These are phyloP conservation scores for Colostygia pectinataria DNA, from an alignment of 2,888 invertebrate species.

Conservation along the genomic window DNA sequence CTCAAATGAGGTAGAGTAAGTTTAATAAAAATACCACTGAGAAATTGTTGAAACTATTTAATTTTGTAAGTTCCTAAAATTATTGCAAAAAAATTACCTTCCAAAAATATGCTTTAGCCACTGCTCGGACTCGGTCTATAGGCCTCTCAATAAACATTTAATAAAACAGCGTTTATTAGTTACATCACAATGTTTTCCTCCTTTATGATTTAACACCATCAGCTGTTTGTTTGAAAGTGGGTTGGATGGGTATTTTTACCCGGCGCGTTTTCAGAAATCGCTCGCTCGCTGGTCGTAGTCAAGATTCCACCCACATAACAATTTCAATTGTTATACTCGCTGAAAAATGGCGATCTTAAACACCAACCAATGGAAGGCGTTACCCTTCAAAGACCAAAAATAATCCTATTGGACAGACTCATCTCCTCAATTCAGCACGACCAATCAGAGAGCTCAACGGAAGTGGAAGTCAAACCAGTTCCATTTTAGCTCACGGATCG, in stretches of 20 bases:
- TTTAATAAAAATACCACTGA: too few relatives aligned
- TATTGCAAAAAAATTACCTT: too few relatives aligned
- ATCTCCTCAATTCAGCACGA: constrained; percentile 47
- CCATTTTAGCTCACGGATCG: constrained; percentile 64
- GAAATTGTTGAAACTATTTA: too few relatives aligned
- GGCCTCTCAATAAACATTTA: too few relatives aligned
- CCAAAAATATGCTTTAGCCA: too few relatives aligned
- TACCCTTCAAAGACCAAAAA: constrained; percentile 47
- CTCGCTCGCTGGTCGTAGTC: constrained; percentile 43
- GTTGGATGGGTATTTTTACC: constrained; percentile 60
- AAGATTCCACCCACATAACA: constrained; percentile 71
- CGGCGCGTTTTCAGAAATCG: constrained; percentile 54
- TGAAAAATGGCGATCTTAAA: constrained; percentile 76
- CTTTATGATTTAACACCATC: constrained; percentile 62
- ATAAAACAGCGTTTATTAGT: constrained; percentile 20
- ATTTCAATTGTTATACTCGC: constrained; percentile 70
- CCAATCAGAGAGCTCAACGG: constrained; percentile 66
- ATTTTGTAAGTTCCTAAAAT: too few relatives aligned
- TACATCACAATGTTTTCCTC: constrained; percentile 41
- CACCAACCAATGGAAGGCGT: constrained; percentile 74
- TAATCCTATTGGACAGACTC: constrained; percentile 56
- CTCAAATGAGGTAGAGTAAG: too few relatives aligned
- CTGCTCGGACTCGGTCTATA: too few relatives aligned
- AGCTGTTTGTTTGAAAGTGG: constrained; percentile 57
- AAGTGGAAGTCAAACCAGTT: constrained; percentile 75